phyloP scores from a whole-genome alignment of 2,797 vertebrate species.

The Argyrosomus regius region DNA sequence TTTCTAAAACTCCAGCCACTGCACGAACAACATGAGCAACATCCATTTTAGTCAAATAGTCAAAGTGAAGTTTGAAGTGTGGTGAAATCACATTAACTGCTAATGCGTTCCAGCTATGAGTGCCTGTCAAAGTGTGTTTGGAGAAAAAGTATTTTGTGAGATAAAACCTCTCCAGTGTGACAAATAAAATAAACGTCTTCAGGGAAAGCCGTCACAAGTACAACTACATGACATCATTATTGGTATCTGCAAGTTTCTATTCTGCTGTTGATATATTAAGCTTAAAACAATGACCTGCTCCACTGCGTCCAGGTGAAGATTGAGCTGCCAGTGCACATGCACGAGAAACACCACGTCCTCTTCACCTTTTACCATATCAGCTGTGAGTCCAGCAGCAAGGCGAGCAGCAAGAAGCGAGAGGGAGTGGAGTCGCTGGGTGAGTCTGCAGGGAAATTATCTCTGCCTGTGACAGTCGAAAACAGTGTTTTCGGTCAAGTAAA shows the following conservation, averaged over 20 bases:
- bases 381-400: constrained; percentile 96
- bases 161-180: not conserved
- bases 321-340: constrained; percentile 95
- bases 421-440: constrained; percentile 93
- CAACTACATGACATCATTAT: not conserved
- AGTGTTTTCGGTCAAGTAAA: too few species aligned
- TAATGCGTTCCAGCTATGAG: not conserved
- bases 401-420: constrained; percentile 94
- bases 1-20: not conserved
- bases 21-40: not conserved
- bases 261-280: not conserved
- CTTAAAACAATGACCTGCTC: not conserved
- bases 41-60: not conserved
- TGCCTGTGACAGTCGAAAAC: not conserved
- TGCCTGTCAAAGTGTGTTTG: not conserved
- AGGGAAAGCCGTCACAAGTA: not conserved
- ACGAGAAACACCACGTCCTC: constrained; percentile 96
- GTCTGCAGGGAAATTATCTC: not conserved
- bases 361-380: constrained; percentile 98
- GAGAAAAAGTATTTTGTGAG: not conserved
- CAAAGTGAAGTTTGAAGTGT: not conserved
- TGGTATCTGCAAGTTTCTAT: not conserved
- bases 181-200: not conserved
- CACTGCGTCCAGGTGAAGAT: constrained; percentile 91
- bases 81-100: not conserved